phyloP scores from a whole-genome alignment of 2,888 invertebrate genomes.

The Siphlonurus alternatus region DNA sequence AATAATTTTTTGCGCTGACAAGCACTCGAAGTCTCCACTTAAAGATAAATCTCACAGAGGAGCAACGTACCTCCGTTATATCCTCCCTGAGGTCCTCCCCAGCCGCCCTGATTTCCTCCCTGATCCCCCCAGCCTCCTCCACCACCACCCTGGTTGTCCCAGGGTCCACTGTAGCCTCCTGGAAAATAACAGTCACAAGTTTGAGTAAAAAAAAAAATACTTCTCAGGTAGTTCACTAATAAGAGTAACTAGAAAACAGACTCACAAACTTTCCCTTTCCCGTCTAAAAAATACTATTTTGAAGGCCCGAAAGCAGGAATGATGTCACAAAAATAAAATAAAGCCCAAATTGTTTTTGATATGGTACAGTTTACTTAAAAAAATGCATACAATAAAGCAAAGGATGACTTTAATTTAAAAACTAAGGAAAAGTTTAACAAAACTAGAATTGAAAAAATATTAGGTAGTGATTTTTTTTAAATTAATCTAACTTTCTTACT shows the following conservation, averaged over 20 bases:
- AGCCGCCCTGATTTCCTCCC: constrained; percentile 32
- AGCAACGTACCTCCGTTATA: constrained; percentile 25
- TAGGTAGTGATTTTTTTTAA: too few species aligned
- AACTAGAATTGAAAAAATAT: too few species aligned
- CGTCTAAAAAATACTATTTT: background rate
- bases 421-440: too few species aligned
- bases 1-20: background rate
- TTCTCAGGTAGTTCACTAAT: background rate
- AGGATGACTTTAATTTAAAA: too few species aligned
- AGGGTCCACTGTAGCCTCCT: constrained; percentile 26
- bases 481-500: too few species aligned
- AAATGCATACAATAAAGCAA: too few species aligned
- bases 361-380: too few species aligned
- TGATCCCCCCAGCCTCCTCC: constrained; percentile 33
- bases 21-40: background rate
- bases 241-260: background rate
- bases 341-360: too few species aligned
- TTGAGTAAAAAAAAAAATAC: background rate
- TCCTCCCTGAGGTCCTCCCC: constrained; percentile 35
- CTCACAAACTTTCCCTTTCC: background rate
- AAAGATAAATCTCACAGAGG: too few species aligned
- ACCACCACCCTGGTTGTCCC: constrained; percentile 33
- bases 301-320: background rate
- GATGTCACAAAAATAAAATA: too few species aligned
- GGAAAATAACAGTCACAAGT: background rate